phyloP scores from a whole-genome alignment of 2,797 vertebrate genomes.

The Dallia pectoralis region DNA sequence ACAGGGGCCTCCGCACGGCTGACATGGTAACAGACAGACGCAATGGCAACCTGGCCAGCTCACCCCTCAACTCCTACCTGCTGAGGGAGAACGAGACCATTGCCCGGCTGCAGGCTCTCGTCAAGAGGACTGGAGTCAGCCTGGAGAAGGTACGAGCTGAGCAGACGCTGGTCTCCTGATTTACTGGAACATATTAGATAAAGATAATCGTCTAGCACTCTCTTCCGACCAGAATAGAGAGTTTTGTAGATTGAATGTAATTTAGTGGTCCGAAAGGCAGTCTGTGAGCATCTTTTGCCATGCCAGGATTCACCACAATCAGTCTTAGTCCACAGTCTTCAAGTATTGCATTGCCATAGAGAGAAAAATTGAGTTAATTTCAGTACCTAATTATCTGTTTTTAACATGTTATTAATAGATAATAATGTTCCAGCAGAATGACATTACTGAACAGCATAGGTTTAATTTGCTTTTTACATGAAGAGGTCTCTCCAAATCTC shows the following conservation, averaged over 20 bases:
- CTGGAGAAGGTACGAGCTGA: slow-evolving; percentile 85
- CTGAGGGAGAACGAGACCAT: slow-evolving; percentile 97
- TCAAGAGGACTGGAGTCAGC: slow-evolving; percentile 95
- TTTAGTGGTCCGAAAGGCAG: neutral
- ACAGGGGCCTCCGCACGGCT: slow-evolving; percentile 78
- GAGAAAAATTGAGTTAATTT: slow-evolving; percentile 2
- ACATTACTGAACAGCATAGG: slow-evolving; percentile 3
- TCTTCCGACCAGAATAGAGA: neutral
- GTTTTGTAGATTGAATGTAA: neutral
- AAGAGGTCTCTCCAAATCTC: slow-evolving; percentile 13
- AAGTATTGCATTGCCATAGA: neutral
- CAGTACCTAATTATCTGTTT: slow-evolving; percentile 9
- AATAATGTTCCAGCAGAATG: slow-evolving; percentile 5
- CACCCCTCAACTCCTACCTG: slow-evolving; percentile 88
- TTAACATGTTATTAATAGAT: neutral
- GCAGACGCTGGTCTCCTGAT: neutral
- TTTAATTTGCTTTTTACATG: slow-evolving; percentile 24
- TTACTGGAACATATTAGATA: neutral
- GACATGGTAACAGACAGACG: slow-evolving; percentile 92
- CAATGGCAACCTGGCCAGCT: slow-evolving; percentile 90
- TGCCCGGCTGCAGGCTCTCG: slow-evolving; percentile 92
- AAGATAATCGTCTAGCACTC: neutral
- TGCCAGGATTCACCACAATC: neutral
- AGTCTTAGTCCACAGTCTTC: neutral
- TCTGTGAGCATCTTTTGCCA: neutral